Evolutionary conservation across 2,797 vertebrate genomes (phyloP), one percentile per base, ranked within the genome.

Genomic region (Scarus forsteni): DNA sequence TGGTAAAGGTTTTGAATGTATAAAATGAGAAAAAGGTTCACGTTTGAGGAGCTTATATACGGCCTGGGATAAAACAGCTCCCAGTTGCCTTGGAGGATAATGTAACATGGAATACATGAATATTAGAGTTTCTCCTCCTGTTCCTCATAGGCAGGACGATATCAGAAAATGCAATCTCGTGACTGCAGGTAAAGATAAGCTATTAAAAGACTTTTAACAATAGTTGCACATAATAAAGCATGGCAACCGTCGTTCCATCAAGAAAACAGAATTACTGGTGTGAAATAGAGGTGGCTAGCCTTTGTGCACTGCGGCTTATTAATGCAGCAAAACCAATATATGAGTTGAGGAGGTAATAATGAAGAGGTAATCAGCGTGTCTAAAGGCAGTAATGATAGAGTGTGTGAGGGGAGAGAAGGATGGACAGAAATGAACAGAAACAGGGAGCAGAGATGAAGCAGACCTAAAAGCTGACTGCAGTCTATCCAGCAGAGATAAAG

Each of bases 401-500:
- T 4, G 46, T 5, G 10, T 15, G 57, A 38, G 55, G 40, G 58
- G 11, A 10, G n/a, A 51, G 35, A 49, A 15, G 27, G 34, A 66
- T 13, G 60, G 61, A 38, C 27, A 59, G 58, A 84, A 43, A 0
- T 59, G 9, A 46, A 65, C 18, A 48, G 34, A 77, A 62, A 54
- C 12, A 18, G 10, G 8, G 36, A 57, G 59, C n/a, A 48, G 60
- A 63, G 40, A 27, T 42, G 66, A 55, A 50, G 64, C 52, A 48
- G 40, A 82, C 46, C 34, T 67, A 62, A 64, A 48, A 77, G 14
- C 36, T 60, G 75, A 39, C 54, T 73, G 66, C 52, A 52, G 63
- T 43, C 70, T 43, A 59, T 40, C 75, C 70, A 73, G 70, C 57
- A 65, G 62, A 68, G 60, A 66, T 68, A 61, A 81, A 87, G 62